Evolutionary conservation across 2,888 invertebrate species (phyloP), one percentile per base, ranked within the genome.

Genomic region (Panopea generosa): DNA sequence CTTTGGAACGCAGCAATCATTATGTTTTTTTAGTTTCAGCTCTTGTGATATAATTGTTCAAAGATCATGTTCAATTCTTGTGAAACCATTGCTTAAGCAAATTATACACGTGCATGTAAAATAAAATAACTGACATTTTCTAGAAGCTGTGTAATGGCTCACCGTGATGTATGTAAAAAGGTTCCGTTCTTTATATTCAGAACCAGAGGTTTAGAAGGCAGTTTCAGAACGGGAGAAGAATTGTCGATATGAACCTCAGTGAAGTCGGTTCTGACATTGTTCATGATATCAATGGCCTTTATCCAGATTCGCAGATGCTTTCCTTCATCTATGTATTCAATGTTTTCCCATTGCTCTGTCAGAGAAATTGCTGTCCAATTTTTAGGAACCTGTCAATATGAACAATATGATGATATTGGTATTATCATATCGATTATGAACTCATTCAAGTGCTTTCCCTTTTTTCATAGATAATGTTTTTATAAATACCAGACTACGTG

Each of bases 221-320:
- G 38, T 7, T 50, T 45, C 20, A 66, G 7, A 9, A 45, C 40
- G 7, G 75, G 75, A n/a, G 59, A 50, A 22, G 69, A 55, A 24
- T 56, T 68, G 27, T 75, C 75, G n/a, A 75, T 53, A 26, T 66
- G 65, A 2, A 75, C 75, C 24, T 61, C 65, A 6, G 75, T 70
- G 40, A 52, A 43, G 40, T 75, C 75, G 11, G 61, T 53, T 2
- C 43, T n/a, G 11, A 56, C 65, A 20, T 75, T 65, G 33, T 70
- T 57, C 65, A 75, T 65, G 11, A 75, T 62, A 33, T 75, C 75
- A 16, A 50, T 62, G 3, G 75, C 75, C 29, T 57, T 49, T 1
- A 70, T 55, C 75, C 69, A 75, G 20, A 75, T n/a, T 24, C 69
- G 52, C 14, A 66, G 49, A 38, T 49, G 49, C n/a, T 63, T 63